Conservation (phyloP, 2,797 vertebrate genomes). For the Anguilla pacifica region DNA sequence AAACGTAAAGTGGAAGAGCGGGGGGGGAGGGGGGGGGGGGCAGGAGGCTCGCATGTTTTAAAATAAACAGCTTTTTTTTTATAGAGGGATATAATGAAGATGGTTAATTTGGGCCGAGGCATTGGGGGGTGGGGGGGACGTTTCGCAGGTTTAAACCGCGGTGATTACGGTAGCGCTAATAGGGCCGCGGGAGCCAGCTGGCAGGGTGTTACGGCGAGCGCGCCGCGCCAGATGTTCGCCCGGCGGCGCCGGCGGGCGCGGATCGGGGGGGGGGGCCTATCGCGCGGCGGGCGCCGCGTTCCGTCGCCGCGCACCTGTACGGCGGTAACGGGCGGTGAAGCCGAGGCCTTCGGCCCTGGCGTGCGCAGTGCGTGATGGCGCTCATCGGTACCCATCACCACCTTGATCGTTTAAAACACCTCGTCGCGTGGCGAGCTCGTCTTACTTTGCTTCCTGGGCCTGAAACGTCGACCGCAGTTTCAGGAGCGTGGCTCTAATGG, state of each 20-base stretch:
- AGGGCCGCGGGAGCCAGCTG: constrained; percentile 70
- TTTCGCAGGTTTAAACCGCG: constrained; percentile 13
- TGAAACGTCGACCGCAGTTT: not conserved
- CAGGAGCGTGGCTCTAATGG: no score
- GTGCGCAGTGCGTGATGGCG: no score
- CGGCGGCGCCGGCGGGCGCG: constrained; percentile 38
- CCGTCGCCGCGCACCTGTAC: no score
- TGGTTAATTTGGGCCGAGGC: not conserved
- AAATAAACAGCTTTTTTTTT: constrained; percentile 18
- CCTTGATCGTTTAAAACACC: not conserved
- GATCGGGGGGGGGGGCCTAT: no score
- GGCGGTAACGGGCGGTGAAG: not conserved
- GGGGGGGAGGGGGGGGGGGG: constrained; percentile 10
- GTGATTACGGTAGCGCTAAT: constrained; percentile 66
- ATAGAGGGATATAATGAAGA: constrained; percentile 19
- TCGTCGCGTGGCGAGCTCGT: not conserved
- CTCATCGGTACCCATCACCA: not conserved
- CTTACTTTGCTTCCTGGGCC: not conserved
- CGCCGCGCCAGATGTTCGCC: constrained; percentile 67
- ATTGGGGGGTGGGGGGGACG: not conserved
- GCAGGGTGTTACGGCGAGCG: constrained; percentile 70
- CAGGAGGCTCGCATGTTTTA: not conserved
- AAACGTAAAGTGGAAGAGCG: constrained; percentile 25
- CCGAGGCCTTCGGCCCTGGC: no score
- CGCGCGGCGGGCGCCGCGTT: no score